phyloP scores from a whole-genome alignment of 1,140 invertebrate genomes.

The Venustaconcha ellipsiformis region DNA sequence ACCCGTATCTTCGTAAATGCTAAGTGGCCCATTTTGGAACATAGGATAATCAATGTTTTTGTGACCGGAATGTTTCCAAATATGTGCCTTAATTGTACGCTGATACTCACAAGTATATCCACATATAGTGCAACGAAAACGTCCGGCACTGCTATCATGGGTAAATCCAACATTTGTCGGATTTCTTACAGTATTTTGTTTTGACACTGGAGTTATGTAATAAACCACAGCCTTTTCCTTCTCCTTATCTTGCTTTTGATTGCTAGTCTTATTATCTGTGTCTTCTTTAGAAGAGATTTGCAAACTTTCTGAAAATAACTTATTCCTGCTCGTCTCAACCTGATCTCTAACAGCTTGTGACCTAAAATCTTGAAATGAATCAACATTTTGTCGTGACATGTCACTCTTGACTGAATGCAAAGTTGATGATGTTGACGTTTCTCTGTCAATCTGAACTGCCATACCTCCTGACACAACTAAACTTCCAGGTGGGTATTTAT shows the following conservation, averaged over 20 bases:
- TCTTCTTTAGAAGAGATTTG: slow-evolving; percentile 3
- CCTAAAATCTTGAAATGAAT: too few species aligned
- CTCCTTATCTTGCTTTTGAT: neutral
- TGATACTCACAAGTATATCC: slow-evolving; percentile 66
- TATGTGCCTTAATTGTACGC: slow-evolving; percentile 68
- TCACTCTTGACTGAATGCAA: too few species aligned
- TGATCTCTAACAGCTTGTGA: slow-evolving; percentile 1
- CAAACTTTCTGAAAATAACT: too few species aligned
- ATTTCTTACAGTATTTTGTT: slow-evolving; percentile 28
- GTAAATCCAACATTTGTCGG: slow-evolving; percentile 43
- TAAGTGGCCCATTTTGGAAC: slow-evolving; percentile 67
- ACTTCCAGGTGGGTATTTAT: too few species aligned
- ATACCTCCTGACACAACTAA: too few species aligned
- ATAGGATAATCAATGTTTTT: slow-evolving; percentile 66
- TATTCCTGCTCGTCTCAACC: neutral
- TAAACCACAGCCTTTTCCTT: slow-evolving; percentile 5
- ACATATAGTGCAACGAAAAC: slow-evolving; percentile 64
- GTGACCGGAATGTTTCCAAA: slow-evolving; percentile 69
- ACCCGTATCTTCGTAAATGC: slow-evolving; percentile 58
- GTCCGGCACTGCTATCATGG: slow-evolving; percentile 48
- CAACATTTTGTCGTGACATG: too few species aligned
- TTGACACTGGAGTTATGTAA: slow-evolving; percentile 33
- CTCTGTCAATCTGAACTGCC: too few species aligned
- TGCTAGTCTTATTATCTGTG: neutral
- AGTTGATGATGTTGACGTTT: too few species aligned